Percentiles rank a stretch among this genome's conserved stretches.
phyloP scores from a whole-genome alignment of 1,140 invertebrate species.

The Zaprionus tsacasi region DNA sequence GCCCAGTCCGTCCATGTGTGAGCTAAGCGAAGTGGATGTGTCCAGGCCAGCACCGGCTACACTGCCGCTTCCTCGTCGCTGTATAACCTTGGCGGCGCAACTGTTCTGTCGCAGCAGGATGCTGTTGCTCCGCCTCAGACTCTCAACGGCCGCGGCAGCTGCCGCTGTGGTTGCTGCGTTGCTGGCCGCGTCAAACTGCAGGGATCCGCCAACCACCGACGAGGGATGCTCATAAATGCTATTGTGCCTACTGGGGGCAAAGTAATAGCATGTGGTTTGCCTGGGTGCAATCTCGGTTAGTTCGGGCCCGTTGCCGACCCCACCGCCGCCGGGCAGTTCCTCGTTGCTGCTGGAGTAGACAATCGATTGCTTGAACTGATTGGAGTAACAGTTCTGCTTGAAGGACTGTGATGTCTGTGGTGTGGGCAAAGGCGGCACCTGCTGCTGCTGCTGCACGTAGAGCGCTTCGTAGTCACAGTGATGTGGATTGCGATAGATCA shows the following conservation, averaged over 20 bases:
- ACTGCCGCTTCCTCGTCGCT: constrained; percentile 67
- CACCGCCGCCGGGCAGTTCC: constrained; percentile 53
- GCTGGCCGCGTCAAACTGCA: constrained; percentile 70
- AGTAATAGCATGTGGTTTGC: constrained; percentile 80
- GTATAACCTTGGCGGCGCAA: constrained; percentile 77
- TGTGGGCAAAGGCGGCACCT: constrained; percentile 9
- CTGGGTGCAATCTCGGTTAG: constrained; percentile 39
- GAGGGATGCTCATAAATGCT: constrained; percentile 84
- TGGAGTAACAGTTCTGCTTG: constrained; percentile 81
- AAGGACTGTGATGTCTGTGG: constrained; percentile 56
- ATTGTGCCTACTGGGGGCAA: constrained; percentile 77
- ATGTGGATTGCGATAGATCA: constrained; percentile 83
- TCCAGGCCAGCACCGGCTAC: constrained; percentile 40
- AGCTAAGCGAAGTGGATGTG: constrained; percentile 73
- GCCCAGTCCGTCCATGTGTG: constrained; percentile 75
- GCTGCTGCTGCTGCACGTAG: constrained; percentile 73
- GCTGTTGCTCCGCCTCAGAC: constrained; percentile 76
- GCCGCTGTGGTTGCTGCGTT: constrained; percentile 72
- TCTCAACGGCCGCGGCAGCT: constrained; percentile 77
- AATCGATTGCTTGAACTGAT: constrained; percentile 82
- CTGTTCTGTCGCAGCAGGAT: constrained; percentile 78
- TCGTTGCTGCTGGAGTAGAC: constrained; percentile 81
- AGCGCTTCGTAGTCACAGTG: constrained; percentile 83
- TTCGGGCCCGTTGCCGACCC: constrained; percentile 7
- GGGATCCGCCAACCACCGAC: constrained; percentile 75